Evolutionary conservation across 92 coral and sea anemone species (phyloP), one percentile per base, ranked within the genome.

Genomic region (Hydrozoanthus gracilis): DNA sequence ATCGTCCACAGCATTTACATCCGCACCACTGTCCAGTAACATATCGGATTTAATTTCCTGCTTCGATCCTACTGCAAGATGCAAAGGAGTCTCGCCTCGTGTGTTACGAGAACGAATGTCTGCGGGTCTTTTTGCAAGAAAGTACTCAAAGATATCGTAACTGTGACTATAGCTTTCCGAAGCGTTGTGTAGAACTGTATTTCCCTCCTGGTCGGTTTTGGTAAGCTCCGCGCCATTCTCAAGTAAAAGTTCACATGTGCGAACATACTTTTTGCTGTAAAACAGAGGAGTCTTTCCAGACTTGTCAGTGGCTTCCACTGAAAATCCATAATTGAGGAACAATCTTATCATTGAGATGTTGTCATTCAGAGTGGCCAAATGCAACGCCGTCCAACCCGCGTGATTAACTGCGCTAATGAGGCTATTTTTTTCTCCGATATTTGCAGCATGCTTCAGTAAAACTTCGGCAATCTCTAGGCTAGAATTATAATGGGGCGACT

Each of bases 41-140:
- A 82, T 51, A 11, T 12, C 39, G 7, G 51, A 8, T 64, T 56
- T 64, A 11, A 27, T 27, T 27, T 27, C 39, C 39, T 27, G 39
- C 39, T 27, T 27, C 39, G 39, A 27, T 27, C 39, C 62, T 77
- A 77, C 8, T 14, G 47, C 13, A 7, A 62, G 16, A 7, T 62
- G 77, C 51, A 82, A 49, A 16, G 86, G 86, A 66, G 86, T 82
- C 51, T 44, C 17, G 7, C 86, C 86, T 82, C 44, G 72, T 44
- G 39, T 18, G 76, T 83, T 83, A 76, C 85, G 85, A 9, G 75
- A 79, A 79, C 45, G 78, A 56, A 79, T 76, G 44, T 79, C 85
- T 79, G 74, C 76, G 2, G 18, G 61, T 79, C 85, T 61, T 79
- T 44, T 8, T 12, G 47, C 78, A 56, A 79, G 55, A 13, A 79